Evolutionary conservation across 2,113 vertebrate species (phyloP).

Genomic region (Lepisosteus osseus): DNA sequence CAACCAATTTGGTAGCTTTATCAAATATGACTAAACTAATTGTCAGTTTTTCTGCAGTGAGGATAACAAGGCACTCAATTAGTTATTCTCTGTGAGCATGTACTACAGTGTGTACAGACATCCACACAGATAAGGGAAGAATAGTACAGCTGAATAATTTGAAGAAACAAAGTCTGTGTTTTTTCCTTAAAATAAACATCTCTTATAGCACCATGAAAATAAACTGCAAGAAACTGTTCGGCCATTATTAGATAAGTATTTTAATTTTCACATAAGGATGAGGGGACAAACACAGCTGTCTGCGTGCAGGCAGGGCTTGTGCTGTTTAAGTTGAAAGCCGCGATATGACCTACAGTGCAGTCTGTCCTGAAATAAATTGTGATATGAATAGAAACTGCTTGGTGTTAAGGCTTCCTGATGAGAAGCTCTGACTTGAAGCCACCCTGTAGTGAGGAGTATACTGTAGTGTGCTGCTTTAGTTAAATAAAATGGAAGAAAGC

Average conservation of each 20-base stretch:
- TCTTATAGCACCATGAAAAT: not conserved
- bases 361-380: constrained; percentile 4
- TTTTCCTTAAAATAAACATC: not conserved
- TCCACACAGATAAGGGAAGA: not conserved
- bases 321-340: not conserved
- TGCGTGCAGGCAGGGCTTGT: not conserved
- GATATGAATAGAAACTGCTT: not conserved
- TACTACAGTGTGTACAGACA: not conserved
- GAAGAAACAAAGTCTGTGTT: not conserved
- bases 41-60: no score
- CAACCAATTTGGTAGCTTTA: no score
- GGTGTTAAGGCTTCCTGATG: not conserved
- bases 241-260: not conserved
- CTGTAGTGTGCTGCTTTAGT: not conserved
- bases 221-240: not conserved
- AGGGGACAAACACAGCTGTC: no score
- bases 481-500: not conserved
- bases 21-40: no score
- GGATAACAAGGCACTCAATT: no score
- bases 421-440: not conserved
- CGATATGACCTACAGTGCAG: not conserved
- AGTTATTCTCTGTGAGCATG: not conserved
- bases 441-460: not conserved
- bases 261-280: not conserved
- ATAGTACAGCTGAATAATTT: not conserved